Conservation (phyloP, 30 jellyfish, hydroid and myxozoan genomes). For the Rhopilema esculentum region DNA sequence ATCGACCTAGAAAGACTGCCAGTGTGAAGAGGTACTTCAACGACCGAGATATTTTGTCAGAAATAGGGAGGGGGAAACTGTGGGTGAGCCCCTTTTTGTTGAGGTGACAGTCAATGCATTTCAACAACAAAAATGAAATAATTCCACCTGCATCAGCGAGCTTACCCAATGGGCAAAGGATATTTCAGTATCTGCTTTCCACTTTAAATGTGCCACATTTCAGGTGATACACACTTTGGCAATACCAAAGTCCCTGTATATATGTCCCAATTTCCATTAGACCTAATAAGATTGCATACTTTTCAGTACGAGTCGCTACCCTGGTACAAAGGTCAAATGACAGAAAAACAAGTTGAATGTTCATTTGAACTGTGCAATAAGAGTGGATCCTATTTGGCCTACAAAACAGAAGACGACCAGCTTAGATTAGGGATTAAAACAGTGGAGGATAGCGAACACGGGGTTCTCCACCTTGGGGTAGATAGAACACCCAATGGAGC, state of each 20-base stretch:
- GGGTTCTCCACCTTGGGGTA: conserved; percentile 63
- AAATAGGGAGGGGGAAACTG: too few relatives aligned
- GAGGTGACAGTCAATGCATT: too few relatives aligned
- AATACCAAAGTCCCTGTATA: too few relatives aligned
- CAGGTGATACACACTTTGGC: not conserved
- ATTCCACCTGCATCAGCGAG: too few relatives aligned
- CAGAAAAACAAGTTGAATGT: conserved; percentile 55
- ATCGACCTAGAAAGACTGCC: too few relatives aligned
- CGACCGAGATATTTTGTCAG: too few relatives aligned
- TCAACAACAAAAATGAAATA: too few relatives aligned
- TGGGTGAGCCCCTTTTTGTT: too few relatives aligned
- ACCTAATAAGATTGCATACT: not conserved
- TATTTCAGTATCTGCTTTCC: too few relatives aligned
- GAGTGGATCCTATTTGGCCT: conserved; percentile 74
- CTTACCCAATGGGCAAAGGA: too few relatives aligned
- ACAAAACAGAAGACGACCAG: conserved; percentile 33
- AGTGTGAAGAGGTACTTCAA: too few relatives aligned
- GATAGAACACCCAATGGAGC: conserved; percentile 65
- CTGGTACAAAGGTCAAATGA: conserved; percentile 79
- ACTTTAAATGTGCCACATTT: too few relatives aligned
- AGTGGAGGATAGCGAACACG: conserved; percentile 62
- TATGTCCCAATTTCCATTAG: not conserved
- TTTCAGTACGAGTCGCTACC: conserved; percentile 61
- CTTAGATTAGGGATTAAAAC: conserved; percentile 74
- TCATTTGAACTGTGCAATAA: conserved; percentile 40